Evolutionary conservation across 2,888 invertebrate species (phyloP), one percentile per base, ranked within the genome.

Genomic region (Tupiocoris notatus): DNA sequence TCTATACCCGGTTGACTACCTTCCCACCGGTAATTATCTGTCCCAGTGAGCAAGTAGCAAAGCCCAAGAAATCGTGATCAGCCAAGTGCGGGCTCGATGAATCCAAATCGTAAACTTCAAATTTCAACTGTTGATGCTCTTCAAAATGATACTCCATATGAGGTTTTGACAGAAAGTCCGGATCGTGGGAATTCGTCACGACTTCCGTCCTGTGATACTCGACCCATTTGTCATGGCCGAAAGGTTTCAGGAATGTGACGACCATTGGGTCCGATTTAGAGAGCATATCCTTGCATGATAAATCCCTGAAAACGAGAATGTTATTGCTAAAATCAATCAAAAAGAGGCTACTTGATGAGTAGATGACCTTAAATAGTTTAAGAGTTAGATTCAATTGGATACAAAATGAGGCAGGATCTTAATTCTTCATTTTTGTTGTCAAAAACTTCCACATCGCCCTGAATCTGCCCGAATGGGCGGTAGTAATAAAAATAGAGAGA

Each of bases 201-300:
- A 82, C 82, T 82, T 87, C 86, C 0, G 86, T 86, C 61, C 86
- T 81, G 66, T 83, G 83, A 61, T 84, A 81, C 78, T 85, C 85
- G 39, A 82, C 81, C 83, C 84, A 86, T 62, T 82, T 81, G 17
- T 80, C 81, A 56, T 81, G 79, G 25, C 84, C 84, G 64, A 82
- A 81, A 3, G 84, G 83, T 77, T 85, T 82, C 67, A 83, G 80
- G 78, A 82, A 85, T 0, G 84, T 81, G 1, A 85, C 84, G 83
- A 86, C 86, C 83, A 87, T 84, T 1, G 88, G 88, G 81, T 88
- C 88, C 20, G 87, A 87, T 81, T 88, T 88, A 0, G 87, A 87
- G 75, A 87, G 82, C 1, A 86, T 82, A 83, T 88, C 88, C 79
- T 83, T 83, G 79, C 87, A 85, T 70, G 82, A 79, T 18, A 88